A percentile compares a stretch with the other conserved stretches of the same genome.
Evolutionary conservation across 2,888 invertebrate species (phyloP).

Genomic region (Cantharis flavilabris): DNA sequence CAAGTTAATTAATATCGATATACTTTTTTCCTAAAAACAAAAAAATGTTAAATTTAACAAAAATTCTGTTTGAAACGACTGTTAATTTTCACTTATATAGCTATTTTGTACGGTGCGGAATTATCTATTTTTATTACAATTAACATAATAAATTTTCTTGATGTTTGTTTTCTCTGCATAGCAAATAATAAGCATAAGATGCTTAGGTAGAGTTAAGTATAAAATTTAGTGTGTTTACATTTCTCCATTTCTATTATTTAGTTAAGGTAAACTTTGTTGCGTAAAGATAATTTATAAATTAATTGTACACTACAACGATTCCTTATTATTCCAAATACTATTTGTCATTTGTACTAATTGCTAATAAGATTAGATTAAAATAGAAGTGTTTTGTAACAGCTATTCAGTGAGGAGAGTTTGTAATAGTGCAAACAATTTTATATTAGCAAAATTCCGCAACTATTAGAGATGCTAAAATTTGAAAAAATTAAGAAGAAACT

Average conservation of each 20-base stretch:
- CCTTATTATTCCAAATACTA: not conserved
- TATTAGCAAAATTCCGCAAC: too few relatives aligned
- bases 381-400: not conserved
- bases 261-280: not conserved
- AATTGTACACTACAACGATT: not conserved
- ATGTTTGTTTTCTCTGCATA: conserved; percentile 1
- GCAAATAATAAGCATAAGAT: conserved; percentile 3
- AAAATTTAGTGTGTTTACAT: not conserved
- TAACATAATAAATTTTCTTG: not conserved
- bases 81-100: too few relatives aligned
- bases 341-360: not conserved
- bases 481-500: too few relatives aligned
- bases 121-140: not conserved
- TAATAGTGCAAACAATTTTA: not conserved
- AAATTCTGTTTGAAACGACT: too few relatives aligned
- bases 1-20: too few relatives aligned
- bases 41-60: too few relatives aligned
- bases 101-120: not conserved
- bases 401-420: not conserved
- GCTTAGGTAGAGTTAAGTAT: not conserved
- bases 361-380: not conserved
- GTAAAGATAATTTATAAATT: conserved; percentile 1
- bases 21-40: too few relatives aligned
- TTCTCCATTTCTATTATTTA: not conserved
- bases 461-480: too few relatives aligned